Conservation (phyloP, 2,113 vertebrate species). For the Coregonus clupeaformis region DNA sequence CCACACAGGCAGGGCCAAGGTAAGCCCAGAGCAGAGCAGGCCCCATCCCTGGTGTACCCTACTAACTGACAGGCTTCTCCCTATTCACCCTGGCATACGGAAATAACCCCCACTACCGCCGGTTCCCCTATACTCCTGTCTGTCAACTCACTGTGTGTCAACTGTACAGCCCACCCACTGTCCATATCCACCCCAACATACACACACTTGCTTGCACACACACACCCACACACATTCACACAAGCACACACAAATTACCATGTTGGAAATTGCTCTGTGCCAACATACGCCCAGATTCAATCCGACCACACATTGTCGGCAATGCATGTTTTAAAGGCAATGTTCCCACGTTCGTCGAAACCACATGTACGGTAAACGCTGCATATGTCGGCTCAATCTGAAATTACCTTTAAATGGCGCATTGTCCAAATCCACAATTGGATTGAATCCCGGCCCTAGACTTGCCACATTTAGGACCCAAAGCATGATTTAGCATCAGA, state of each 20-base stretch:
- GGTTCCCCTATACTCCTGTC: not conserved
- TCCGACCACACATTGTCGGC: too few relatives aligned
- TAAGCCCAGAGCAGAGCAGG: conserved; percentile 1
- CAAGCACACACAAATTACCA: not conserved
- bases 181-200: not conserved
- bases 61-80: conserved; percentile 19
- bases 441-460: too few relatives aligned
- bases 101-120: not conserved
- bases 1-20: conserved; percentile 26
- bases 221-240: not conserved
- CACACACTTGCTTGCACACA: not conserved
- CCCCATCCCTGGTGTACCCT: conserved; percentile 18
- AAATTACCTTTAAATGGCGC: too few relatives aligned
- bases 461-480: too few relatives aligned
- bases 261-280: too few relatives aligned
- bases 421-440: too few relatives aligned
- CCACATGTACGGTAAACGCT: too few relatives aligned
- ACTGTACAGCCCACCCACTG: conserved; percentile 41
- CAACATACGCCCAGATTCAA: too few relatives aligned
- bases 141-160: not conserved
- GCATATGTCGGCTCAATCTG: too few relatives aligned
- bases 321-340: too few relatives aligned
- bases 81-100: not conserved
- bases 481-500: too few relatives aligned
- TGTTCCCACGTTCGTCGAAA: too few relatives aligned